Conservation (phyloP, 92 coral and sea anemone species). For the Porites evermanni region DNA sequence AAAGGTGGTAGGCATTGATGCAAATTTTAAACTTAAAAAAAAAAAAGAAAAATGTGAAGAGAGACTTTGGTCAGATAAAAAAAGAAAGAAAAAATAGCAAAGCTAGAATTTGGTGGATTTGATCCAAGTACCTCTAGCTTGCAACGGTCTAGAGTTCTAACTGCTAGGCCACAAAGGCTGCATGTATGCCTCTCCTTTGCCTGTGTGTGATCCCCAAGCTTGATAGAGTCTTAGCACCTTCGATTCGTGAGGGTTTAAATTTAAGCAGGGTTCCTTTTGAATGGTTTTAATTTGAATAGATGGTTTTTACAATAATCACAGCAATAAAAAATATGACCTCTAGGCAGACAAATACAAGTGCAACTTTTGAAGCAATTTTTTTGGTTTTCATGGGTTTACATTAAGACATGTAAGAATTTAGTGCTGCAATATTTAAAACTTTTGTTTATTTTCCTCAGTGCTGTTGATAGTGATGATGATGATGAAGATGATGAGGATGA, state of each 20-base stretch:
- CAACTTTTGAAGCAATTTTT: conserved; percentile 20
- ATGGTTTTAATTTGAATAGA: conserved; percentile 13
- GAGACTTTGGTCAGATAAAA: too few relatives aligned
- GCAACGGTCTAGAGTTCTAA: too few relatives aligned
- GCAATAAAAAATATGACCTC: conserved; percentile 23
- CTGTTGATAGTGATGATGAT: conserved; percentile 10
- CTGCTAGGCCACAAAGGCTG: too few relatives aligned
- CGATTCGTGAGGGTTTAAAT: not conserved
- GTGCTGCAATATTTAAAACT: not conserved
- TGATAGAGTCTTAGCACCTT: too few relatives aligned
- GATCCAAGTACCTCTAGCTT: too few relatives aligned
- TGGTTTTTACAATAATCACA: conserved; percentile 24
- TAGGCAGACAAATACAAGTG: conserved; percentile 10
- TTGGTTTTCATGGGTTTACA: conserved; percentile 16
- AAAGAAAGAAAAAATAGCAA: too few relatives aligned
- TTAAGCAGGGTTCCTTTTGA: conserved; percentile 9
- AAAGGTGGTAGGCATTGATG: too few relatives aligned
- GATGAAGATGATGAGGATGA: not conserved
- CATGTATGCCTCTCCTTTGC: too few relatives aligned
- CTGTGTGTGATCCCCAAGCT: too few relatives aligned
- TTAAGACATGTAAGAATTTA: not conserved
- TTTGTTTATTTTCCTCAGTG: conserved; percentile 6
- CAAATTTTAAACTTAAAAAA: too few relatives aligned
- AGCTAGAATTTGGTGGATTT: too few relatives aligned
- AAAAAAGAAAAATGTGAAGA: too few relatives aligned